Conservation (phyloP, 2,888 invertebrate genomes). For the Zhuqinia jingwanae region DNA sequence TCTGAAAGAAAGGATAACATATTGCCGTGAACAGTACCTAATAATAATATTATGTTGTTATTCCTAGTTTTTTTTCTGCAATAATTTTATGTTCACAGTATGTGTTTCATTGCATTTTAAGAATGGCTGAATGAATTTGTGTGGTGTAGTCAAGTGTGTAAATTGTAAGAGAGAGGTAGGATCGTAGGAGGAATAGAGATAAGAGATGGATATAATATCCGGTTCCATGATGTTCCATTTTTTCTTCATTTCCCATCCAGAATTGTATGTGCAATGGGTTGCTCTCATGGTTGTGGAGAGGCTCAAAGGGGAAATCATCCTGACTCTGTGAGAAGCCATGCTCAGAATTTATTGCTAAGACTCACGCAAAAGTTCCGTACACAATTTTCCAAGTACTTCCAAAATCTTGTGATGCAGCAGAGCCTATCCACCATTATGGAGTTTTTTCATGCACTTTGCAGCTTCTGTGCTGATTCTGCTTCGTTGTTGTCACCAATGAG, state of each 20-base stretch:
- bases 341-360: slow-evolving; percentile 88
- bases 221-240: slow-evolving; percentile 51
- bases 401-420: slow-evolving; percentile 89
- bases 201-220: slow-evolving; percentile 57
- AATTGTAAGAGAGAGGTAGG: neutral
- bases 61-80: neutral
- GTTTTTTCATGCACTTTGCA: slow-evolving; percentile 96
- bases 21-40: too few species aligned
- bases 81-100: neutral
- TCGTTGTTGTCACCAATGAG: slow-evolving; percentile 92
- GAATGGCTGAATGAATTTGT: slow-evolving; percentile 9
- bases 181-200: too few species aligned
- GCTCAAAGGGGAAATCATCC: slow-evolving; percentile 91
- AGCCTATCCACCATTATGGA: slow-evolving; percentile 93
- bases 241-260: slow-evolving; percentile 82
- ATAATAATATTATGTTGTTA: neutral
- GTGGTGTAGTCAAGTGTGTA: neutral
- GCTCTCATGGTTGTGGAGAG: slow-evolving; percentile 96
- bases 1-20: too few species aligned
- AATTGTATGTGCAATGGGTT: slow-evolving; percentile 93
- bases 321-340: slow-evolving; percentile 94
- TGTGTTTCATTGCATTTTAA: neutral
- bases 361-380: slow-evolving; percentile 87
- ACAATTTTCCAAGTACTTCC: slow-evolving; percentile 86
- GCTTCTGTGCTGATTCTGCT: slow-evolving; percentile 96